These are phyloP conservation scores for Noctuana brunneofusca DNA, from an alignment of 2,888 invertebrate genomes.

Conservation along the genomic window DNA sequence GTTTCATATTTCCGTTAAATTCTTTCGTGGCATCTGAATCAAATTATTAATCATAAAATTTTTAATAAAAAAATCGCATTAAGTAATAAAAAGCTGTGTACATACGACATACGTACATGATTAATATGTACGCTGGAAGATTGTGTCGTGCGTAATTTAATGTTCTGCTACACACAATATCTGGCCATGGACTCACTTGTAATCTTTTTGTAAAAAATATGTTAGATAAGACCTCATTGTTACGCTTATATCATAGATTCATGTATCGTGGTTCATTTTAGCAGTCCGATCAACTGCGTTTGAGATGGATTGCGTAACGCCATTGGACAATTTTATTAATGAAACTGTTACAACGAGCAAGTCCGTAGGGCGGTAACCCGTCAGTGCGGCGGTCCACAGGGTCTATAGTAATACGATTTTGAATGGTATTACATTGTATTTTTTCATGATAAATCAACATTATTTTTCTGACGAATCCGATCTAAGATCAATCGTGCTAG, in stretches of 20 bases:
- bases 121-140: constrained; percentile 2
- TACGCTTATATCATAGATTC: constrained; percentile 55
- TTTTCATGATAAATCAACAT: constrained; percentile 1
- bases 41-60: not conserved
- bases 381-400: constrained; percentile 70
- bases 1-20: constrained; percentile 12
- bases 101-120: not conserved
- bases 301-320: constrained; percentile 41
- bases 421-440: constrained; percentile 29
- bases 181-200: constrained; percentile 33
- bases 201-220: constrained; percentile 34
- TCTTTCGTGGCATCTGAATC: constrained; percentile 5
- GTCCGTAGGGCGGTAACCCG: constrained; percentile 59
- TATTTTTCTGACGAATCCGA: constrained; percentile 26
- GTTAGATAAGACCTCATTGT: constrained; percentile 48
- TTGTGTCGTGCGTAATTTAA: constrained; percentile 1
- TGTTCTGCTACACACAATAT: constrained; percentile 13
- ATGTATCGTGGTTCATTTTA: constrained; percentile 47
- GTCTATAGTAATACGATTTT: constrained; percentile 62
- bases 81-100: not conserved
- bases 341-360: constrained; percentile 63
- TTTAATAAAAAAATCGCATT: constrained; percentile 4
- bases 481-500: constrained; percentile 22
- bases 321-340: constrained; percentile 45
- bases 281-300: constrained; percentile 1